These are phyloP conservation scores for Catharus fuscescens DNA, from an alignment of 2,113 vertebrate genomes.

Conservation along the genomic window DNA sequence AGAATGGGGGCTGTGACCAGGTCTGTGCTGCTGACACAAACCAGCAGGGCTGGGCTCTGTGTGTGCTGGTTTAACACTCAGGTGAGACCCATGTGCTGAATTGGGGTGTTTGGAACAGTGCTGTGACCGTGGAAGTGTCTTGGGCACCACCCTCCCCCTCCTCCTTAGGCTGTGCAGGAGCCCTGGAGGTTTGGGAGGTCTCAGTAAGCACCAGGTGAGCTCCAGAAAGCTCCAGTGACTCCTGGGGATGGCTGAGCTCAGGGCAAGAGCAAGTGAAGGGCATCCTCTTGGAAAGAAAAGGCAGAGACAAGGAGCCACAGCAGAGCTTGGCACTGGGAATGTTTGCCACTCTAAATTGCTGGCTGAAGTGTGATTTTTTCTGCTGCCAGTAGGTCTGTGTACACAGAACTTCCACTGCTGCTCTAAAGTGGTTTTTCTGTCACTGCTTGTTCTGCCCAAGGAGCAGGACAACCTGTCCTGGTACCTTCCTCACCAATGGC, in stretches of 20 bases:
- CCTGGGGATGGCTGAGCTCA: not conserved
- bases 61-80: fast-evolving
- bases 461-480: not conserved
- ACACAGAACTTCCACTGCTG: not conserved
- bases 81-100: not conserved
- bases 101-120: fast-evolving
- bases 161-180: not conserved
- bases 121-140: fast-evolving
- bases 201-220: not conserved
- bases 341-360: not conserved
- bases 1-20: fast-evolving
- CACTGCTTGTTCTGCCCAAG: not conserved
- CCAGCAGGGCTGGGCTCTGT: not conserved
- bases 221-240: not conserved
- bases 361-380: not conserved
- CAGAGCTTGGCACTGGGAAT: not conserved
- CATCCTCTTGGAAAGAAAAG: not conserved
- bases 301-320: not conserved
- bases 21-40: not conserved
- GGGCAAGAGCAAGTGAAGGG: slow-evolving; percentile 37
- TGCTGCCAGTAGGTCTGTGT: not conserved
- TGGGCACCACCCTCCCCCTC: not conserved
- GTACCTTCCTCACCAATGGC: fast-evolving
- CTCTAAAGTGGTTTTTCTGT: not conserved
- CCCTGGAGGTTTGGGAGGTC: not conserved